Evolutionary conservation across 1,140 invertebrate species (phyloP), one percentile per base, ranked within the genome.

Genomic region (Philotrypesis tridentata): DNA sequence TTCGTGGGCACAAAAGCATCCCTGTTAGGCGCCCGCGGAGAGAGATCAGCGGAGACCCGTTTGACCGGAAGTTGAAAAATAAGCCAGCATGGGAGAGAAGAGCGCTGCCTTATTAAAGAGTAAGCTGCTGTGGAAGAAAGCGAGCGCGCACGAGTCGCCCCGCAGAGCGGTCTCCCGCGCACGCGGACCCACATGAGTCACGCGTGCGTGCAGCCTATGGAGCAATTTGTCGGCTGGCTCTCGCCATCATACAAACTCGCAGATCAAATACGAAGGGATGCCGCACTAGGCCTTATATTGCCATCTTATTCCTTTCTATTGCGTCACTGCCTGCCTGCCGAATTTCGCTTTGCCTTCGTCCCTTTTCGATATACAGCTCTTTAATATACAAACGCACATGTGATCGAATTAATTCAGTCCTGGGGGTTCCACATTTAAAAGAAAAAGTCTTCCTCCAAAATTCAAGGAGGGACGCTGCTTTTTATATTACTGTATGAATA

Each of bases 21-120:
- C 89, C 87, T 90, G 87, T 90, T 63, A 82, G 68, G 79, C 77
- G 83, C 77, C 83, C 77, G 81, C 82, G 23, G 75, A 82, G 79
- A 70, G 43, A 55, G 79, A 78, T 71, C 48, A 83, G 77, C 43
- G 65, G 27, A 21, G 83, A 85, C 85, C 86, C 88, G 86, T 84
- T 86, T 85, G 86, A 84, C 89, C 89, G 90, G 89, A 90, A 90
- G 90, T 90, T 87, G 86, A 86, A 88, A 87, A 86, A 87, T 87
- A 86, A 84, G 83, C 82, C 82, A 84, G 85, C 86, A 88, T 84
- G 87, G 86, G 85, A 86, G 83, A 55, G 43, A 17, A 48, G 43
- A 37, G 33, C 33, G 12, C 82, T 84, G 84, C 85, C 85, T 88
- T 89, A 89, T 89, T 88, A 89, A 86, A 85, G 84, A 84, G 83